phyloP scores from a whole-genome alignment of 2,888 invertebrate species.

The Falcaria lacertinaria region DNA sequence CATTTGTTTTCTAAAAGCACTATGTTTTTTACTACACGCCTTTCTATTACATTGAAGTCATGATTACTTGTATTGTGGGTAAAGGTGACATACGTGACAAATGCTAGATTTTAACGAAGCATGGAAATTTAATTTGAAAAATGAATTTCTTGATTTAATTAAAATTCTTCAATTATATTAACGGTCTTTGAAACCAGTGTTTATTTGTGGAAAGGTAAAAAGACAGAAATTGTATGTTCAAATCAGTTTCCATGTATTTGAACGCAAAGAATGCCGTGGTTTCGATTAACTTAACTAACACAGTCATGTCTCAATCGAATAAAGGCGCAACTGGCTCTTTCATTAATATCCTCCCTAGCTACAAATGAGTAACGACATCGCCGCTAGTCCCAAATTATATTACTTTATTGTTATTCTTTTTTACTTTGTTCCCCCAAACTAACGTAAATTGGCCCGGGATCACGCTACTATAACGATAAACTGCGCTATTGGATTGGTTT shows the following conservation, averaged over 20 bases:
- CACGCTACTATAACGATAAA: conserved; percentile 74
- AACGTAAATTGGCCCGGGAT: conserved; percentile 75
- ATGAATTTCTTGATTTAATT: background rate
- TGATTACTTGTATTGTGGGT: too few species aligned
- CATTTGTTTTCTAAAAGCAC: too few species aligned
- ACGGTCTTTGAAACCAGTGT: background rate
- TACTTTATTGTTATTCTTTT: conserved; percentile 76
- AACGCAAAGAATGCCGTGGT: conserved; percentile 1
- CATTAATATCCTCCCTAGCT: conserved; percentile 49
- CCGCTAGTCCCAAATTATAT: conserved; percentile 72
- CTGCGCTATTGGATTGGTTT: conserved; percentile 66
- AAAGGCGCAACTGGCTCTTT: conserved; percentile 40
- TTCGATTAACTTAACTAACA: conserved; percentile 37
- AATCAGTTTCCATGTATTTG: background rate
- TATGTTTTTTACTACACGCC: too few species aligned
- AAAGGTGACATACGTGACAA: too few species aligned
- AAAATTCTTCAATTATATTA: background rate
- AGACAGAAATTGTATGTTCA: background rate
- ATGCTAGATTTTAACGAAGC: too few species aligned
- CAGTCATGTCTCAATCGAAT: conserved; percentile 45
- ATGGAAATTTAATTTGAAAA: background rate
- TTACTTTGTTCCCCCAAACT: conserved; percentile 71
- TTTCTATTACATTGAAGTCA: too few species aligned
- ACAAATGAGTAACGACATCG: conserved; percentile 67
- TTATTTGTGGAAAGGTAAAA: background rate